A percentile compares a stretch with the other conserved stretches of the same genome.
Conservation (phyloP, 2,888 invertebrate genomes). For the Chalcis sispes region DNA sequence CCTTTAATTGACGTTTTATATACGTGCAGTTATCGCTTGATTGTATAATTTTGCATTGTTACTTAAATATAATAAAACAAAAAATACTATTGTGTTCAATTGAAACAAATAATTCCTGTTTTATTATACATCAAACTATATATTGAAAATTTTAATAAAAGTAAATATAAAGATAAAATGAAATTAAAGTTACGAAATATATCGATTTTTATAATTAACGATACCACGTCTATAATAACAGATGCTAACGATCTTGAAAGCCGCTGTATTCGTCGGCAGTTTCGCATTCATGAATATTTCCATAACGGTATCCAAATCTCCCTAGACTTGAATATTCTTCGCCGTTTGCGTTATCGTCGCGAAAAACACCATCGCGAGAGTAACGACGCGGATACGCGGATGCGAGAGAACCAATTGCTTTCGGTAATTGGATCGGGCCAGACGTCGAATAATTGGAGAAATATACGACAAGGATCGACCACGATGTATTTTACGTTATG, state of each 20-base stretch:
- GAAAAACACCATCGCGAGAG: slow-evolving; percentile 21
- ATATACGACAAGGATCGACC: slow-evolving; percentile 52
- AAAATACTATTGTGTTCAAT: too few relatives aligned
- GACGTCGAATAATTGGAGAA: slow-evolving; percentile 57
- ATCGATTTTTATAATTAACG: neutral
- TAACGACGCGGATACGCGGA: slow-evolving; percentile 7
- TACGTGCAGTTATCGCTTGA: too few relatives aligned
- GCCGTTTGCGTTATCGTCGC: slow-evolving; percentile 58
- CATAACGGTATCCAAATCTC: slow-evolving; percentile 58
- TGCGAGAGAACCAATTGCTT: neutral
- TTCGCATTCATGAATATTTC: slow-evolving; percentile 61
- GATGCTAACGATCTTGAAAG: slow-evolving; percentile 60
- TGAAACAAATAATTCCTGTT: too few relatives aligned
- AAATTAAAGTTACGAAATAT: too few relatives aligned
- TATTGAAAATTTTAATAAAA: neutral
- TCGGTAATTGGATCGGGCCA: slow-evolving; percentile 60
- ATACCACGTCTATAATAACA: slow-evolving; percentile 59
- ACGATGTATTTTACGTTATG: too few relatives aligned
- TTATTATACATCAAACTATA: too few relatives aligned
- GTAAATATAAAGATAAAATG: too few relatives aligned
- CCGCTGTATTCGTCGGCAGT: slow-evolving; percentile 59
- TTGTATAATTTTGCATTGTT: too few relatives aligned
- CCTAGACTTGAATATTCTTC: slow-evolving; percentile 60
- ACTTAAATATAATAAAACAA: too few relatives aligned
- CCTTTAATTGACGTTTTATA: too few relatives aligned